Evolutionary conservation across 2,797 vertebrate species (phyloP), one percentile per base, ranked within the genome.

Genomic region (Catostomus latipinnis): DNA sequence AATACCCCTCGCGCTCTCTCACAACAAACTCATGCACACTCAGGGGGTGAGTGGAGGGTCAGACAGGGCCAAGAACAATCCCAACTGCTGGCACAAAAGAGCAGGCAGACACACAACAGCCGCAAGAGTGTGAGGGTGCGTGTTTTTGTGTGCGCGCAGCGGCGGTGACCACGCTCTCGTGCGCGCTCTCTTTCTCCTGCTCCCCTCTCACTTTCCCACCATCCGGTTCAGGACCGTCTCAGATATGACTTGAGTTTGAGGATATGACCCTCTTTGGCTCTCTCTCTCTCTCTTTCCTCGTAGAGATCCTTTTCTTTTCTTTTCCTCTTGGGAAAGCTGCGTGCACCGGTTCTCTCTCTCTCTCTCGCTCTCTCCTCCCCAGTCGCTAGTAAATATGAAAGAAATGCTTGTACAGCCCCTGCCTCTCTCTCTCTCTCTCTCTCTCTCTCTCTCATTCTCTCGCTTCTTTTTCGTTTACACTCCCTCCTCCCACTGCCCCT

Each of bases 381-480:
- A 91, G 89, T 91, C 90, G 90, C 92, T 93, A 93, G 93, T 94
- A 95, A 93, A 94, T 94, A 94, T 95, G 94, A 94, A 94, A 94
- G 93, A 92, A 92, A 91, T 93, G 93, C 92, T 94, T 94, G 94
- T 94, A 93, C 88, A 93, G 91, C 90, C 90, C 90, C 91, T 87
- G 90, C 82, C 90, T 66, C 84, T 83, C 90, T 46, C 80, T 81
- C 81, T 66, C 74, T 88, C 74, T 83, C 85, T 75, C 82, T 73
- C 60, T 68, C 68, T 48, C 81, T 80, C 83, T 66, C 81, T 79
- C 84, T 71, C 83, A 3, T 4, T 34, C 34, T 34, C 34, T 34
- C 34, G 34, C 34, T 34, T 80, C 79, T 70, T 81, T 83, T 80
- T 85, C 85, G 79, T 89, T 85, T 87, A 87, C 76, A 84, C 84